Evolutionary conservation across 1,140 invertebrate species (phyloP).

Genomic region (Choristoneura fumiferana): DNA sequence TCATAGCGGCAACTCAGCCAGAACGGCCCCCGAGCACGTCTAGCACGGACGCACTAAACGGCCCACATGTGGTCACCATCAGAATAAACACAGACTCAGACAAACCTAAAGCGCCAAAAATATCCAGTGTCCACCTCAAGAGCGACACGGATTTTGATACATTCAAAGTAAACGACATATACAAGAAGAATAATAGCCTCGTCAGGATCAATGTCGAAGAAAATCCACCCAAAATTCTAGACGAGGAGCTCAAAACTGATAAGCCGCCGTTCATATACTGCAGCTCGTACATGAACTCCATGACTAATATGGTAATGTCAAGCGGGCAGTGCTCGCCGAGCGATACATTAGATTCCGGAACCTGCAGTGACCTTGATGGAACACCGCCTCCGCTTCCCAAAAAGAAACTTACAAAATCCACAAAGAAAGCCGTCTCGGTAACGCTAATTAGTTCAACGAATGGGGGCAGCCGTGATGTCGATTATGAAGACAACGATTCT

Average conservation of each 20-base stretch:
- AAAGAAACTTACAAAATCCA: slow-evolving; percentile 80
- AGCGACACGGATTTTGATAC: slow-evolving; percentile 64
- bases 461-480: slow-evolving; percentile 77
- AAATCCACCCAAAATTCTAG: slow-evolving; percentile 56
- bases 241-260: slow-evolving; percentile 62
- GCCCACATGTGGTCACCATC: slow-evolving; percentile 83
- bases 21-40: slow-evolving; percentile 65
- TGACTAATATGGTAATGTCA: slow-evolving; percentile 81
- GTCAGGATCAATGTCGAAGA: slow-evolving; percentile 63
- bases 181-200: slow-evolving; percentile 62
- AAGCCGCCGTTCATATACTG: slow-evolving; percentile 70
- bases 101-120: slow-evolving; percentile 71
- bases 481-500: slow-evolving; percentile 84
- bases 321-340: slow-evolving; percentile 88
- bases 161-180: slow-evolving; percentile 59
- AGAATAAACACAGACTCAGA: slow-evolving; percentile 81
- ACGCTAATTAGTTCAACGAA: slow-evolving; percentile 72
- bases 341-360: slow-evolving; percentile 89
- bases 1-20: slow-evolving; percentile 78
- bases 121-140: slow-evolving; percentile 71
- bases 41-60: slow-evolving; percentile 61
- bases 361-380: slow-evolving; percentile 88
- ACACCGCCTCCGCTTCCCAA: slow-evolving; percentile 85
- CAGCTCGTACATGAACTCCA: slow-evolving; percentile 64
- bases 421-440: slow-evolving; percentile 68